Evolutionary conservation across 2,113 vertebrate species (phyloP), one percentile per base, ranked within the genome.

Genomic region (Mola mola): DNA sequence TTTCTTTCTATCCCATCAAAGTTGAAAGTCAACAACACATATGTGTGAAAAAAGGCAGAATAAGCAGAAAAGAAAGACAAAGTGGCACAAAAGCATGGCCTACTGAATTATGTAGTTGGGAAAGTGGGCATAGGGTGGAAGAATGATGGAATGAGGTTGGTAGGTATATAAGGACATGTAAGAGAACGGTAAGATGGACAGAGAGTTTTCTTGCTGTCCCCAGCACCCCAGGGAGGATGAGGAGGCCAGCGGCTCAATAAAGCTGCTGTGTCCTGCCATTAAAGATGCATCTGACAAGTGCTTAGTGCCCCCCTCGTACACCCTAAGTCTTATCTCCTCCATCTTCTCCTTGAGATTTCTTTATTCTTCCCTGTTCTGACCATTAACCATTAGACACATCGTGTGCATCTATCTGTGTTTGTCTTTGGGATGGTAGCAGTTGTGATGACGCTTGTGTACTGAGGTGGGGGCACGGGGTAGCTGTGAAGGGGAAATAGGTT

Each of bases 31-130:
- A 63, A 85, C 77, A 85, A 81, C 78, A 82, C 75, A 87, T 69
- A 66, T 55, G 48, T 57, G 51, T 59, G 33, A 68, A 70, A 78
- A 87, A 87, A 82, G 64, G 70, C 80, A 72, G 70, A 75, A 79
- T 65, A 52, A 60, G 81, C 77, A 80, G 47, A 88, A 88, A 78
- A 74, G 66, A 66, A 65, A 72, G 72, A 78, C 73, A 84, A 82
- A 84, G 79, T 79, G 84, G 79, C 72, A 86, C 66, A 82, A 86
- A 87, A 82, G 75, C 73, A 73, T 73, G 81, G 71, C 66, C 65
- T 88, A 79, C 75, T 92, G 79, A 92, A 92, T 92, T 90, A 92
- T 91, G 87, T 84, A 92, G 79, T 82, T 71, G 66, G 81, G 2
- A 71, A 76, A 83, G 78, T 84, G 67, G 80, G 66, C 72, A 80